Evolutionary conservation across 2,113 vertebrate genomes (phyloP), one percentile per base, ranked within the genome.

Genomic region (Calyptomena viridis): DNA sequence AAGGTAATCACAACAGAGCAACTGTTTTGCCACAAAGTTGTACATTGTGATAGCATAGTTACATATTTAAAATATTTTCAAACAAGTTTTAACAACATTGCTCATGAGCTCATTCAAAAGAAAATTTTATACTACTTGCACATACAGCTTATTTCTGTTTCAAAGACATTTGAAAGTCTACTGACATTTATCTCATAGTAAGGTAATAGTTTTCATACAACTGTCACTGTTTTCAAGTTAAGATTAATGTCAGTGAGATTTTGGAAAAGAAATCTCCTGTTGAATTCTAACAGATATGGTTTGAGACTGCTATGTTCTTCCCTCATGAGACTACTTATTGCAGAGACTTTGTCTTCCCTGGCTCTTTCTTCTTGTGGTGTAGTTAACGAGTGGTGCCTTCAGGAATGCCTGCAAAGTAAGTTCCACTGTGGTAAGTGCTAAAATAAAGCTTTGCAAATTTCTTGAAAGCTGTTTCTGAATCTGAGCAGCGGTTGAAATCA

Each of bases 131-230:
- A 11, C 49, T 62, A 23, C 14, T 74, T 74, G 10, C 20, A 37
- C 6, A 21, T 52, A 23, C 33, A 75, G 24, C 21, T 47, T 46
- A 42, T 63, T 94, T 49, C 50, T 0, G 1, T 63, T 84, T 87
- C n/a, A 84, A 58, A 78, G 37, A 9, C 18, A 66, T 71, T 59
- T 82, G 49, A 75, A 94, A 83, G 14, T 49, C 67, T 72, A 46
- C 44, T 66, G n/a, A 39, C 27, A 49, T 67, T 94, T 93, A 44
- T 88, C 52, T 92, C 27, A 55, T 68, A 78, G 55, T n/a, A 69
- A 49, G n/a, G 25, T 46, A 77, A 84, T 53, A 21, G 6, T 77
- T 81, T 90, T 77, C 46, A 71, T 27, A 46, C 33, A 89, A 71
- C 25, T 78, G 17, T 37, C 6, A 2, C 37, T 67, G 17, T 52